Evolutionary conservation across 2,888 invertebrate species (phyloP).

Genomic region (Bombylius discolor): DNA sequence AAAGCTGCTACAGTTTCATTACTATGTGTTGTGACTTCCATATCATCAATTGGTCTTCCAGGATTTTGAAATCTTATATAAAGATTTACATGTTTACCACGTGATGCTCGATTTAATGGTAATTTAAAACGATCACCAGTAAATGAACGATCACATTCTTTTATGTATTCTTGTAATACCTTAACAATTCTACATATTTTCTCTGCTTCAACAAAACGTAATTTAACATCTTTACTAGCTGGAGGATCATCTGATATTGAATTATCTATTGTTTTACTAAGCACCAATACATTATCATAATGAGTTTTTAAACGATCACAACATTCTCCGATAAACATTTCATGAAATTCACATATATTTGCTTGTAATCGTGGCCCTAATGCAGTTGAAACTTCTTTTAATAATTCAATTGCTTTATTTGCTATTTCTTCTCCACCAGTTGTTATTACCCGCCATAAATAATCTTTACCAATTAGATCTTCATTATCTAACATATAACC

Average conservation of each 20-base stretch:
- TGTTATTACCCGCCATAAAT: constrained; percentile 88
- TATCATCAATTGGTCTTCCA: constrained; percentile 77
- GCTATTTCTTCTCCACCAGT: constrained; percentile 88
- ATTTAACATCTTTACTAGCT: constrained; percentile 29
- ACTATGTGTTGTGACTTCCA: constrained; percentile 84
- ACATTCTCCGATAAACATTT: constrained; percentile 83
- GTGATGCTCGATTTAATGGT: constrained; percentile 72
- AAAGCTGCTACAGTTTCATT: constrained; percentile 86
- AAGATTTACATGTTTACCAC: constrained; percentile 79
- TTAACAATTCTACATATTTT: constrained; percentile 88
- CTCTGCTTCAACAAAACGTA: constrained; percentile 48
- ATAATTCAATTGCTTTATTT: constrained; percentile 75
- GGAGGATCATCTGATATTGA: constrained; percentile 20
- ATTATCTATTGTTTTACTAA: constrained; percentile 27
- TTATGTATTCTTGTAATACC: constrained; percentile 88
- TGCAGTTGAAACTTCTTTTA: constrained; percentile 89
- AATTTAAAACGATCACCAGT: constrained; percentile 78
- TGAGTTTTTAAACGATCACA: constrained; percentile 76
- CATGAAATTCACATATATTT: constrained; percentile 70
- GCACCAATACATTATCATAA: constrained; percentile 63
- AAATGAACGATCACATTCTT: constrained; percentile 84
- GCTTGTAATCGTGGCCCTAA: constrained; percentile 75
- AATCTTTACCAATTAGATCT: constrained; percentile 91
- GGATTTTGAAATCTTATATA: constrained; percentile 79
- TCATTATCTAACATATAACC: constrained; percentile 82